These are phyloP conservation scores for Rhinella marina DNA, from an alignment of 2,797 vertebrate genomes.

Conservation along the genomic window DNA sequence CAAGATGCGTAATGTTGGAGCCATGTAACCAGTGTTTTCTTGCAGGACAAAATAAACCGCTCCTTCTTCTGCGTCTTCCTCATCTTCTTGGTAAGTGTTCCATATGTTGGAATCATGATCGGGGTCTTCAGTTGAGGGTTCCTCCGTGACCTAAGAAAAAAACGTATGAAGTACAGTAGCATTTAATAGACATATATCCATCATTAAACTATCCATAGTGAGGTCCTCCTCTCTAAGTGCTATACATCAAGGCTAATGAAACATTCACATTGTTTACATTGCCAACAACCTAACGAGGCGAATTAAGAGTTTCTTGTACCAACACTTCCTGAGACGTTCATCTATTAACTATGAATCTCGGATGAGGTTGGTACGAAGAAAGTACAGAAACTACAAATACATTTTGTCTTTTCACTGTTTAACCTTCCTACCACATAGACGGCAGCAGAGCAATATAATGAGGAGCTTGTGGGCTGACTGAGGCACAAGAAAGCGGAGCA, in stretches of 20 bases:
- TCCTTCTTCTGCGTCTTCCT: constrained; percentile 86
- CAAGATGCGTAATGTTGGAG: constrained; percentile 87
- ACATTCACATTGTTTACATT: constrained; percentile 28
- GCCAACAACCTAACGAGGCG: not conserved
- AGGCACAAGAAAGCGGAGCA: constrained; percentile 20
- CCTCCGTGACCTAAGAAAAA: constrained; percentile 88
- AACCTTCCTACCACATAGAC: constrained; percentile 28
- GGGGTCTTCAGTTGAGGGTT: constrained; percentile 82
- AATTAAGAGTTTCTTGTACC: not conserved
- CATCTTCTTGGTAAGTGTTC: constrained; percentile 83
- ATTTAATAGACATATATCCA: not conserved
- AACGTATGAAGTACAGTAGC: not conserved
- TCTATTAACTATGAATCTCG: not conserved
- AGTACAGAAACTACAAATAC: constrained; percentile 27
- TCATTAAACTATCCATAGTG: not conserved
- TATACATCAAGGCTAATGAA: constrained; percentile 6
- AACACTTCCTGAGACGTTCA: not conserved
- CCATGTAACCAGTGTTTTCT: constrained; percentile 98
- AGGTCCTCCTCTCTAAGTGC: not conserved
- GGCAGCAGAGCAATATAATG: constrained; percentile 46
- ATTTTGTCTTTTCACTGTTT: constrained; percentile 19
- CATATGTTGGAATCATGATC: constrained; percentile 84
- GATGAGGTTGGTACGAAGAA: not conserved
- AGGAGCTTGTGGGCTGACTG: constrained; percentile 16
- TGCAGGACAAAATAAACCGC: constrained; percentile 96